These are phyloP conservation scores for Tenualosa thibaudeaui DNA, from an alignment of 2,797 vertebrate genomes.

Conservation along the genomic window DNA sequence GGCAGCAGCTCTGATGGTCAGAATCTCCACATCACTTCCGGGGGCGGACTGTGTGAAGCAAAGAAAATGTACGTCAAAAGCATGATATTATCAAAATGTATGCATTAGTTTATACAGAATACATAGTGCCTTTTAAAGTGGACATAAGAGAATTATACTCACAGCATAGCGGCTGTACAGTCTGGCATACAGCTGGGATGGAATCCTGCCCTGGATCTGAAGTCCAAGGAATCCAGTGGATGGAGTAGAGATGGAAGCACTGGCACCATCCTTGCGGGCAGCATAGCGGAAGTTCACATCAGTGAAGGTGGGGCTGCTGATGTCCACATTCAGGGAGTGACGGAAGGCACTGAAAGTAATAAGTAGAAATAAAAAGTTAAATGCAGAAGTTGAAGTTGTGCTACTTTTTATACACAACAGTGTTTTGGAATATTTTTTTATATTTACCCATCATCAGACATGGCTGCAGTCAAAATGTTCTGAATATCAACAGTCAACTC, in stretches of 20 bases:
- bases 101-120: too few species aligned
- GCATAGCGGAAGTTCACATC: constrained; percentile 65
- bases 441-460: constrained; percentile 62
- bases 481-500: constrained; percentile 79
- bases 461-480: constrained; percentile 54
- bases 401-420: background rate
- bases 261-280: constrained; percentile 57
- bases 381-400: background rate
- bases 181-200: constrained; percentile 63
- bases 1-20: constrained; percentile 69
- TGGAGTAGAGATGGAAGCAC: constrained; percentile 69
- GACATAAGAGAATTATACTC: constrained; percentile 46
- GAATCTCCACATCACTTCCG: constrained; percentile 76
- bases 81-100: background rate
- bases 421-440: background rate
- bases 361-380: background rate
- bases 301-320: constrained; percentile 71
- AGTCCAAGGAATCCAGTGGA: constrained; percentile 78
- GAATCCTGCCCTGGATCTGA: constrained; percentile 56
- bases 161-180: constrained; percentile 81
- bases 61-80: background rate
- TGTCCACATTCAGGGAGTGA: constrained; percentile 65
- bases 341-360: background rate
- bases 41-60: constrained; percentile 73
- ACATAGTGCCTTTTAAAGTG: background rate